A percentile compares a stretch with the other conserved stretches of the same genome.
Evolutionary conservation across 2,888 invertebrate genomes (phyloP).

Genomic region (Acrocyrtus sp.): DNA sequence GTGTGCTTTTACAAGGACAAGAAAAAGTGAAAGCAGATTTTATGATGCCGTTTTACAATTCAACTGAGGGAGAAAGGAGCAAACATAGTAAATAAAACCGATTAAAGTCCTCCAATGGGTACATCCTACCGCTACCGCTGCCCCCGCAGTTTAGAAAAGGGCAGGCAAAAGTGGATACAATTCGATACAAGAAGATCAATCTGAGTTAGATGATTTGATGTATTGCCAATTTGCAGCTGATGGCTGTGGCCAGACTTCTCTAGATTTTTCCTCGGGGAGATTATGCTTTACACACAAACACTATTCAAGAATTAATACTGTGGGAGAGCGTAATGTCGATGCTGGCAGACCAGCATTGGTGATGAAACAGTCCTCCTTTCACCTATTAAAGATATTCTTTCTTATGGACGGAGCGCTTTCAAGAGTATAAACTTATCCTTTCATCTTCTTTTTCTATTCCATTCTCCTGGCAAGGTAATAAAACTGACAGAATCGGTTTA

Average conservation of each 20-base stretch:
- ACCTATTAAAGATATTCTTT: neutral
- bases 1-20: constrained; percentile 20
- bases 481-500: constrained; percentile 20
- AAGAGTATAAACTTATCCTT: constrained; percentile 1
- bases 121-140: constrained; percentile 1
- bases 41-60: constrained; percentile 33
- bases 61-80: constrained; percentile 20
- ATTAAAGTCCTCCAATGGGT: constrained; percentile 8
- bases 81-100: neutral
- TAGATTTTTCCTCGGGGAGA: constrained; percentile 23
- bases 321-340: too few relatives aligned
- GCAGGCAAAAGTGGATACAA: constrained; percentile 14
- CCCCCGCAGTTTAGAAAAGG: neutral
- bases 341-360: too few relatives aligned
- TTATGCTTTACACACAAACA: constrained; percentile 17
- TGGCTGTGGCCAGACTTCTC: constrained; percentile 8
- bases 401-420: neutral
- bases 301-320: neutral
- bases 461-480: constrained; percentile 8
- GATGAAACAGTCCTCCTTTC: too few relatives aligned
- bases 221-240: constrained; percentile 48
- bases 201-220: constrained; percentile 48
- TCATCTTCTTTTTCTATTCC: constrained; percentile 9
- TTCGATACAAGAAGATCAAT: constrained; percentile 43
- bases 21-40: constrained; percentile 1